Percentiles rank a stretch among this genome's conserved stretches.
phyloP scores from a whole-genome alignment of 1,140 invertebrate genomes.

The Drosophila bipectinata region DNA sequence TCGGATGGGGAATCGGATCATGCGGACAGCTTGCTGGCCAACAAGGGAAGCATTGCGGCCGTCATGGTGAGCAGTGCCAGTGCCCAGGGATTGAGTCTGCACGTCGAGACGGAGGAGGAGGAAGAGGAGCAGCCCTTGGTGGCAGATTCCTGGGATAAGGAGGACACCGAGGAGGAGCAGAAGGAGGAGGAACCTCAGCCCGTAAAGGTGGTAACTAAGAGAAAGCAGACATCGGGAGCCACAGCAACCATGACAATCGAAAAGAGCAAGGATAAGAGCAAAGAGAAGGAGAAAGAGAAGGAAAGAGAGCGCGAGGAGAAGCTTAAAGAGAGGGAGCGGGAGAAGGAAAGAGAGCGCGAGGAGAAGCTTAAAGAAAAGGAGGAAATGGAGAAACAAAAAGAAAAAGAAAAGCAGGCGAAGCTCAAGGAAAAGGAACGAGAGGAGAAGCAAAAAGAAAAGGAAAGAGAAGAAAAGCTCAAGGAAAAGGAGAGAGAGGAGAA shows the following conservation, averaged over 20 bases:
- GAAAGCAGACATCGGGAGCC: constrained; percentile 8
- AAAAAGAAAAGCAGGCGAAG: not conserved
- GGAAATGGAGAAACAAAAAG: not conserved
- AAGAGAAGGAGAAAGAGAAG: not conserved
- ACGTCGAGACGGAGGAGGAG: constrained; percentile 41
- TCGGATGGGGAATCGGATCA: constrained; percentile 46
- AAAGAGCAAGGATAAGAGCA: constrained; percentile 1
- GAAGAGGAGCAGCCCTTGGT: not conserved
- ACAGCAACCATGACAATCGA: constrained; percentile 23
- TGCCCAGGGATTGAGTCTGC: constrained; percentile 59
- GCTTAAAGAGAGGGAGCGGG: constrained; percentile 4
- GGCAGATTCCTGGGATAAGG: not conserved
- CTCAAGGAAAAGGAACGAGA: constrained; percentile 16
- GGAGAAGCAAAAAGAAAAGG: constrained; percentile 10
- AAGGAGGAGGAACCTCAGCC: not conserved
- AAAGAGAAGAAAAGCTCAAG: constrained; percentile 1
- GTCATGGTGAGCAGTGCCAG: constrained; percentile 67
- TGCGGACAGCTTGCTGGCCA: constrained; percentile 56
- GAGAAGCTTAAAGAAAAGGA: not conserved
- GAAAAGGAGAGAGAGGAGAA: constrained; percentile 2
- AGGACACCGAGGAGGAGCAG: not conserved
- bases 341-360: not conserved
- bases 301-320: not conserved
- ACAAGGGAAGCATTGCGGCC: constrained; percentile 49
- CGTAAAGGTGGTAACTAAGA: constrained; percentile 2